A percentile compares a stretch with the other conserved stretches of the same genome.
These are phyloP conservation scores for Trachops cirrhosus DNA, from an alignment of 2,797 vertebrate genomes.

Conservation along the genomic window DNA sequence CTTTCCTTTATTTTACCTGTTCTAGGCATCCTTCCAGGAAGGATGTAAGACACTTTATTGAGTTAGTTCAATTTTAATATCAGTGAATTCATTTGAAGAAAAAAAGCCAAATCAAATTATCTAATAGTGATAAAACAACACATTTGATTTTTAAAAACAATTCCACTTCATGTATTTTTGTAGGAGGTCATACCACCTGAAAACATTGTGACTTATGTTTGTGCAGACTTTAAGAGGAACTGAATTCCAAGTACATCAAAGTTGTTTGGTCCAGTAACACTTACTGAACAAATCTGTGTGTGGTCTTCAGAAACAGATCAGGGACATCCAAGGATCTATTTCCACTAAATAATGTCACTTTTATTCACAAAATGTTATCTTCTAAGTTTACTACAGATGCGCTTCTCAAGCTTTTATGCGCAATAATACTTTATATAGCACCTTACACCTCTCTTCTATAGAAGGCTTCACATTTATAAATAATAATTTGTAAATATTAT, in stretches of 20 bases:
- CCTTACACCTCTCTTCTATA: not conserved
- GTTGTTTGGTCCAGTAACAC: not conserved
- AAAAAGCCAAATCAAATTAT: not conserved
- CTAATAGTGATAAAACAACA: not conserved
- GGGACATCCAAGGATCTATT: not conserved
- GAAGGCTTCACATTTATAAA: constrained; percentile 8
- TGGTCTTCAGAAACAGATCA: constrained; percentile 1
- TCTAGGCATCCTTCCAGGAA: not conserved
- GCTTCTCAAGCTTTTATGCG: not conserved
- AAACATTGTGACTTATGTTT: constrained; percentile 32
- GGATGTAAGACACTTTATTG: not conserved
- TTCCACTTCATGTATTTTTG: not conserved
- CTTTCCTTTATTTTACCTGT: constrained; percentile 47
- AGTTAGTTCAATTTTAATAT: constrained; percentile 31
- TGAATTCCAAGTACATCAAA: not conserved
- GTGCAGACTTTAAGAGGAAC: not conserved
- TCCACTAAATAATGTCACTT: not conserved
- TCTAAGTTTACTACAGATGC: not conserved
- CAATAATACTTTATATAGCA: not conserved
- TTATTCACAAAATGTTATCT: not conserved
- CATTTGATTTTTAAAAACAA: not conserved
- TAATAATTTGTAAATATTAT: not conserved
- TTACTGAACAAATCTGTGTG: not conserved
- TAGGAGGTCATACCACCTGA: not conserved
- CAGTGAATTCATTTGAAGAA: not conserved